phyloP scores from a whole-genome alignment of 2,113 vertebrate genomes.

The Picathartes gymnocephalus region DNA sequence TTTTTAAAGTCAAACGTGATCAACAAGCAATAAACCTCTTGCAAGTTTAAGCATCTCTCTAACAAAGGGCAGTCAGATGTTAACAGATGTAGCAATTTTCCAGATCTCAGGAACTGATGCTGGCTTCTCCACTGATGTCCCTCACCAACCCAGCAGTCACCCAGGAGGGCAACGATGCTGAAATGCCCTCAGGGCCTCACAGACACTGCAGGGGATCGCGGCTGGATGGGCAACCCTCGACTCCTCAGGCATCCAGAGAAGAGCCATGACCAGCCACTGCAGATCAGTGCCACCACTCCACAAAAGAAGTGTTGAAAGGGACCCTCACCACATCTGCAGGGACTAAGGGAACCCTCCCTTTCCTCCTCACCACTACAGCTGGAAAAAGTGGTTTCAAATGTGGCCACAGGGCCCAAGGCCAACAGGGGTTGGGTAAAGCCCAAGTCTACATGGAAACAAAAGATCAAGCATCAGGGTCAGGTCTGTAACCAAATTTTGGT shows the following conservation, averaged over 20 bases:
- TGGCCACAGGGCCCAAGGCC: not conserved
- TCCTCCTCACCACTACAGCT: not conserved
- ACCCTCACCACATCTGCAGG: rapidly evolving
- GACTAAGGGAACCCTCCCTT: not conserved
- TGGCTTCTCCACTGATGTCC: rapidly evolving
- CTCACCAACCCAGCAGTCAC: not conserved
- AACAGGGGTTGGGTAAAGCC: not conserved
- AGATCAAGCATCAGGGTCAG: rapidly evolving
- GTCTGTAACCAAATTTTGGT: not conserved
- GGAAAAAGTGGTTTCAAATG: not conserved
- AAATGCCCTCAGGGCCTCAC: not conserved
- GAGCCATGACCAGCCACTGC: not conserved
- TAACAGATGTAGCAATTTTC: not conserved
- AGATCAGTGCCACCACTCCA: not conserved
- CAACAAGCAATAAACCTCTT: not conserved
- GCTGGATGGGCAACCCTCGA: rapidly evolving
- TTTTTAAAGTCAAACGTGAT: not conserved
- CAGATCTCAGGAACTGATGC: not conserved
- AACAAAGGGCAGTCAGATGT: not conserved
- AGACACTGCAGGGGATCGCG: rapidly evolving
- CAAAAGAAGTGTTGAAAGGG: not conserved
- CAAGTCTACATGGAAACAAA: not conserved
- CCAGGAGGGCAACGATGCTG: rapidly evolving
- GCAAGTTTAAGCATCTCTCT: not conserved
- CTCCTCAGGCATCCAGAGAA: rapidly evolving